Evolutionary conservation across 1,140 invertebrate species (phyloP).

Genomic region (Apis mellifera): DNA sequence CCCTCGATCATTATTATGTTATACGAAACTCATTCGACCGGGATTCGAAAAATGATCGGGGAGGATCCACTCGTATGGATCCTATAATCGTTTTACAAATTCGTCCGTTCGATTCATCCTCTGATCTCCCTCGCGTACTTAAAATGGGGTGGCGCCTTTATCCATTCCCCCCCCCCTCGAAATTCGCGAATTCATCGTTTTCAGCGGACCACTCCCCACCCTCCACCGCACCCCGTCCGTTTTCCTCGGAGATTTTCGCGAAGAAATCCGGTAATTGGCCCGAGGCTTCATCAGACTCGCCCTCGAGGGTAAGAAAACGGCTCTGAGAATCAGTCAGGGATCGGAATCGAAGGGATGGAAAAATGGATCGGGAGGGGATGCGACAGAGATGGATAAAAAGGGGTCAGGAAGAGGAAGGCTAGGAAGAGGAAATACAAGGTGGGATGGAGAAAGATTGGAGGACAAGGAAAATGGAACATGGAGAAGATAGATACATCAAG

Average conservation of each 20-base stretch:
- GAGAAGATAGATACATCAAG: background rate
- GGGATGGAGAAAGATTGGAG: background rate
- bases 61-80: slow-evolving; percentile 38
- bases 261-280: slow-evolving; percentile 68
- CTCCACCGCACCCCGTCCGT: background rate
- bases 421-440: background rate
- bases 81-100: slow-evolving; percentile 64
- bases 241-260: slow-evolving; percentile 16
- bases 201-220: background rate
- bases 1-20: slow-evolving; percentile 33
- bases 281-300: slow-evolving; percentile 59
- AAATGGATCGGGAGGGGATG: background rate
- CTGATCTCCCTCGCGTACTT: background rate
- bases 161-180: background rate
- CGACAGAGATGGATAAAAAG: slow-evolving; percentile 1
- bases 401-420: background rate
- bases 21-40: slow-evolving; percentile 49
- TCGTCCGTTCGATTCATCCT: slow-evolving; percentile 55
- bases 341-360: background rate
- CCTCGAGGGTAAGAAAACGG: slow-evolving; percentile 42
- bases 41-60: slow-evolving; percentile 8
- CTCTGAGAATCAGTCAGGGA: slow-evolving; percentile 36
- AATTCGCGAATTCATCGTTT: slow-evolving; percentile 58
- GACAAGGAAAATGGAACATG: background rate
- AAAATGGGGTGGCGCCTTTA: slow-evolving; percentile 34